phyloP scores from a whole-genome alignment of 2,888 invertebrate species.

The Ophion slaviceki region DNA sequence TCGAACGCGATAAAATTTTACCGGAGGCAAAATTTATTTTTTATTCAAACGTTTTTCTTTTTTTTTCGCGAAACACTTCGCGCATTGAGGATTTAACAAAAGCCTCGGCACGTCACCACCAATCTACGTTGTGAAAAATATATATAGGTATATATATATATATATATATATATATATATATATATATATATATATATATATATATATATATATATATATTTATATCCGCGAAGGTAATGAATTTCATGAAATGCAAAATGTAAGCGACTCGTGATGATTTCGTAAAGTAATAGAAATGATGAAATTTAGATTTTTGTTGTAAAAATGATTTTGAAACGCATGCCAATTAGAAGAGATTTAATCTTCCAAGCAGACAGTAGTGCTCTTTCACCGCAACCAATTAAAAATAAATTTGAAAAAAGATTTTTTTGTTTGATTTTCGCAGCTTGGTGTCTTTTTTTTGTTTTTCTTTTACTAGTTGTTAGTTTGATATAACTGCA shows the following conservation, averaged over 20 bases:
- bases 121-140: slow-evolving; percentile 49
- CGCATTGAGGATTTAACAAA: not conserved
- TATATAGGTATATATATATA: slow-evolving; percentile 19
- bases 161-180: slow-evolving; percentile 12
- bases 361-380: slow-evolving; percentile 82
- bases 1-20: not conserved
- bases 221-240: slow-evolving; percentile 64
- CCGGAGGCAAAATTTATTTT: not conserved
- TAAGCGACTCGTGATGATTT: slow-evolving; percentile 73
- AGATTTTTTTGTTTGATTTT: slow-evolving; percentile 68
- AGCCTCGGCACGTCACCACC: slow-evolving; percentile 64
- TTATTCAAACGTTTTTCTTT: not conserved
- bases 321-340: slow-evolving; percentile 80
- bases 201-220: slow-evolving; percentile 20
- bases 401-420: slow-evolving; percentile 67
- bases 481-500: slow-evolving; percentile 84
- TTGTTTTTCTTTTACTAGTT: slow-evolving; percentile 76
- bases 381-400: slow-evolving; percentile 83
- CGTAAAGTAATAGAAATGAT: slow-evolving; percentile 72
- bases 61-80: not conserved
- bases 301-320: slow-evolving; percentile 57
- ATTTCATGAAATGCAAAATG: slow-evolving; percentile 69
- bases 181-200: slow-evolving; percentile 40
- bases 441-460: slow-evolving; percentile 72
- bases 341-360: slow-evolving; percentile 83